Conservation (phyloP, 2,888 invertebrate genomes). For the Pammene aurita region DNA sequence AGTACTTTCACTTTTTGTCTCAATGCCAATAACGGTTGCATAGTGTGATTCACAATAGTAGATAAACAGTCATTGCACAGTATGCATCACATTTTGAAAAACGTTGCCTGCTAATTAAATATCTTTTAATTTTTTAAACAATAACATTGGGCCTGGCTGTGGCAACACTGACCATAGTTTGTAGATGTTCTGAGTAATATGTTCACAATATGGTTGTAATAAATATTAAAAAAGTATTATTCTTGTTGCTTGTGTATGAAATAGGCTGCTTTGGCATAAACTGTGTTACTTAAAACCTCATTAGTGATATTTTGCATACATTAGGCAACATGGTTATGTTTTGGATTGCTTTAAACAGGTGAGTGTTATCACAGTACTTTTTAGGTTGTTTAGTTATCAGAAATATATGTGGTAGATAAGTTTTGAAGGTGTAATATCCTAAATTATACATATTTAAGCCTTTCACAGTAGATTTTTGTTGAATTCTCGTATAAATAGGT, state of each 20-base stretch:
- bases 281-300: constrained; percentile 24
- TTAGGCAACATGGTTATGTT: constrained; percentile 36
- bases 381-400: constrained; percentile 35
- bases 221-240: constrained; percentile 35
- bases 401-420: constrained; percentile 20
- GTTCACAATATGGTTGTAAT: constrained; percentile 39
- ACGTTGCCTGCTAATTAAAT: constrained; percentile 17
- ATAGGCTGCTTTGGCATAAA: constrained; percentile 24
- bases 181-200: constrained; percentile 40
- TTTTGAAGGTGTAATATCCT: background rate
- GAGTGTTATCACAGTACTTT: constrained; percentile 36
- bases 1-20: constrained; percentile 81
- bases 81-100: constrained; percentile 30
- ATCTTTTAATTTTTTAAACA: constrained; percentile 25
- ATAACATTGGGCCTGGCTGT: constrained; percentile 28
- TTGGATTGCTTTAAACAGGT: constrained; percentile 36
- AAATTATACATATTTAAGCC: constrained; percentile 1
- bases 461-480: background rate
- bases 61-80: constrained; percentile 23
- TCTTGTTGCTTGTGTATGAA: constrained; percentile 37
- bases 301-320: constrained; percentile 18
- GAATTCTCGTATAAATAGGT: constrained; percentile 1
- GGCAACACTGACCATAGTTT: constrained; percentile 41
- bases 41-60: constrained; percentile 68
- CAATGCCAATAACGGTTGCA: constrained; percentile 74